Base-by-base conservation (phyloP, 2,888 invertebrate species). In the Cyclophora punctaria region DNA sequence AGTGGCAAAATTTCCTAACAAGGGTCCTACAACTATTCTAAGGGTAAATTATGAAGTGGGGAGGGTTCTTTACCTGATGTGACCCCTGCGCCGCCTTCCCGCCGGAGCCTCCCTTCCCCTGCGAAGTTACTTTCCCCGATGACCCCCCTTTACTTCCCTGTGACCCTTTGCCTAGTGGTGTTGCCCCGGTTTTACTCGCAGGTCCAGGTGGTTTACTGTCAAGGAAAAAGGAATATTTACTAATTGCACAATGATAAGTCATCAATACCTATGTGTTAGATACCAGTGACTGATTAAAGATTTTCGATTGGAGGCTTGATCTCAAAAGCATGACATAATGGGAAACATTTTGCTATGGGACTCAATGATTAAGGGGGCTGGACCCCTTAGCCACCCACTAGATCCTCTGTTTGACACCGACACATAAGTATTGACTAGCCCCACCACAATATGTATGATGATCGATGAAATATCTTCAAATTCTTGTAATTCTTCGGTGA, bases 191-290 rank as follows among this genome's bases (percentile, higher is more conserved):
- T 66, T 91, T 91, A 56, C 89, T 84, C 1, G 90, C 87, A 5
- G 89, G 88, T 5, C 90, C 86, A 5, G 90, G 83, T 54, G 83
- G 85, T 70, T 91, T 92, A 49, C 80, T 82, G 56, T 83, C 87
- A 48, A 83, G 80, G 59, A 87, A 65, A 42, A 84, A 20, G 20
- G 20, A 20, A 20, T 20, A 20, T 20, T 20, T 20, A 20, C 20
- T 20, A 20, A 20, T 1, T 20, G 20, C 20, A 20, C 20, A 20
- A 20, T 20, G 20, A 20, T 20, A 20, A 20, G 20, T 20, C 2
- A 20, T 20, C 20, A 20, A 20, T 20, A 20, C 20, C 1, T 20
- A 20, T 20, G 20, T 20, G 20, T 20, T 20, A 20, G 20, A 1
- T 20, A 20, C 20, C 20, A 20, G 20, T 20, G 20, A 20, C 2